Evolutionary conservation across 2,113 vertebrate species (phyloP).

Genomic region (Acanthochromis polyacanthus): DNA sequence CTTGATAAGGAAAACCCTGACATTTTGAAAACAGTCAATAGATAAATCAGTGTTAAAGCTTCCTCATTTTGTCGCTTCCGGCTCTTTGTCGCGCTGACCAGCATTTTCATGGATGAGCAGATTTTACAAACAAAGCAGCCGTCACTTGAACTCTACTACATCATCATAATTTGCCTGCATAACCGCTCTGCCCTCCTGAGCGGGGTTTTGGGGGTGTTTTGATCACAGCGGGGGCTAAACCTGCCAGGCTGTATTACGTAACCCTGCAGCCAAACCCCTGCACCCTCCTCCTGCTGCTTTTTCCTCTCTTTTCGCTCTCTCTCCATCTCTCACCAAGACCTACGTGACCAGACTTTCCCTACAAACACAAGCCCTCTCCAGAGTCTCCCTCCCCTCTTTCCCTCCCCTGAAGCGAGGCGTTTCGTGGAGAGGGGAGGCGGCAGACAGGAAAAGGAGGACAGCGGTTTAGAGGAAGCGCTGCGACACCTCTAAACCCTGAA

Average conservation of each 20-base stretch:
- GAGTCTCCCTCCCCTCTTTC: background rate
- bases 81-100: too few relatives aligned
- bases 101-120: too few relatives aligned
- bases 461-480: conserved; percentile 22
- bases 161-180: background rate
- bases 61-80: too few relatives aligned
- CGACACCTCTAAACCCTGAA: conserved; percentile 53
- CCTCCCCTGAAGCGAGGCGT: conserved; percentile 11
- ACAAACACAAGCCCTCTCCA: conserved; percentile 34
- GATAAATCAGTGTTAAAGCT: too few relatives aligned
- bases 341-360: conserved; percentile 70
- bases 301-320: background rate
- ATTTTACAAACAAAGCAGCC: too few relatives aligned
- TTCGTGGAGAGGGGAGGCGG: conserved; percentile 4
- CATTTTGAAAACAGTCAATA: too few relatives aligned
- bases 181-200: background rate
- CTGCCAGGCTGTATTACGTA: conserved; percentile 61
- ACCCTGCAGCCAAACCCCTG: conserved; percentile 55
- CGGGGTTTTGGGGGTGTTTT: conserved; percentile 8
- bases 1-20: too few relatives aligned
- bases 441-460: background rate
- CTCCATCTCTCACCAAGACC: conserved; percentile 51
- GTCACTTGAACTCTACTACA: too few relatives aligned
- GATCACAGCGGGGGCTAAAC: conserved; percentile 47
- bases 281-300: background rate